These are phyloP conservation scores for Cygnus olor DNA, from an alignment of 2,797 vertebrate genomes.

Conservation along the genomic window DNA sequence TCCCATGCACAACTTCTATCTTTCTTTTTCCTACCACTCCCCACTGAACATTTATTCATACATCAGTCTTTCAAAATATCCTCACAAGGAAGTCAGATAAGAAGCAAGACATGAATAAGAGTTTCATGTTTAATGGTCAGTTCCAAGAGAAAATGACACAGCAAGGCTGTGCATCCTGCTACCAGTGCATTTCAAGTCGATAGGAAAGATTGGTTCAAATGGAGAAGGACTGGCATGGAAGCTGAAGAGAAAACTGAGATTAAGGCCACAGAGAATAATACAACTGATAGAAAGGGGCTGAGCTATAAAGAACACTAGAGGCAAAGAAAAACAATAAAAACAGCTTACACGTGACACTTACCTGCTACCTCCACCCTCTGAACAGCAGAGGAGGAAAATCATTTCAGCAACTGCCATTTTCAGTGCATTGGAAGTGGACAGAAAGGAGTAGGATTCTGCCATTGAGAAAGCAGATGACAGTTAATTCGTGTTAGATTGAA, in stretches of 20 bases:
- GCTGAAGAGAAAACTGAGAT: background rate
- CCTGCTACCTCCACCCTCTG: background rate
- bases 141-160: background rate
- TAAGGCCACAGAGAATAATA: background rate
- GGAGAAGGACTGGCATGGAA: background rate
- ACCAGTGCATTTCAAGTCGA: background rate
- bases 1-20: rapidly evolving
- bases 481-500: background rate
- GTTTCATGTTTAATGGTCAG: background rate
- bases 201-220: background rate
- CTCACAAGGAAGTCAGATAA: background rate
- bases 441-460: background rate
- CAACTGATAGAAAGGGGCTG: background rate
- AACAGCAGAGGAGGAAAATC: background rate
- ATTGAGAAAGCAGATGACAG: background rate
- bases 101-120: background rate
- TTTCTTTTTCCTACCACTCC: background rate
- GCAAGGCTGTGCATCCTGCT: background rate
- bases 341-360: background rate
- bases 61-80: background rate
- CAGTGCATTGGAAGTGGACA: background rate
- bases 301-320: background rate
- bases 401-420: background rate
- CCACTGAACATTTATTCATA: background rate
- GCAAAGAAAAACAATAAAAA: background rate